Conservation (phyloP, 2,113 vertebrate species). For the Nyctibius bracteatus region DNA sequence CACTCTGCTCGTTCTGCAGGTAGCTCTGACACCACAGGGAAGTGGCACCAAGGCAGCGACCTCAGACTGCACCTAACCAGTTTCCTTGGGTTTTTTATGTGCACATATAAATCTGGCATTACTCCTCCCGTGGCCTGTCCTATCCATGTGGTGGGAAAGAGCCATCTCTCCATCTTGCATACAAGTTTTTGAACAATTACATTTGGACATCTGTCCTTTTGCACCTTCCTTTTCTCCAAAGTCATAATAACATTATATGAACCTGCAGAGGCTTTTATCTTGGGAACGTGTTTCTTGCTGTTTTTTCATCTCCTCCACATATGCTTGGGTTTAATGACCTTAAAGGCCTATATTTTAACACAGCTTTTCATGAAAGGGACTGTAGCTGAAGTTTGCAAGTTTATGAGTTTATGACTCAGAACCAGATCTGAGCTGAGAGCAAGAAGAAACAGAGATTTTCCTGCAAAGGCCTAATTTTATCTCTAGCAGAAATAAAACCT, state of each 20-base stretch:
- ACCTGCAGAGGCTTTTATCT: neutral
- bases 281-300: neutral
- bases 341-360: neutral
- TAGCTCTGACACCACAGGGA: neutral
- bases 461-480: neutral
- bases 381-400: neutral
- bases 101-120: neutral
- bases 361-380: neutral
- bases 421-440: neutral
- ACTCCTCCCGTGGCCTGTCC: neutral
- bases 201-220: neutral
- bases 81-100: neutral
- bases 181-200: neutral
- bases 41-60: neutral
- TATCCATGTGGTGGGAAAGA: neutral
- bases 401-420: neutral
- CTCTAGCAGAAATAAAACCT: neutral
- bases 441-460: neutral
- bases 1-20: neutral
- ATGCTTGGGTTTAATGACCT: neutral
- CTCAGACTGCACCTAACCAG: neutral
- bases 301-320: fast-evolving
- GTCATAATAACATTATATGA: neutral
- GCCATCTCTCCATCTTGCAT: neutral
- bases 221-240: neutral